phyloP scores from a whole-genome alignment of 2,797 vertebrate genomes.

The Sebastes variabilis region DNA sequence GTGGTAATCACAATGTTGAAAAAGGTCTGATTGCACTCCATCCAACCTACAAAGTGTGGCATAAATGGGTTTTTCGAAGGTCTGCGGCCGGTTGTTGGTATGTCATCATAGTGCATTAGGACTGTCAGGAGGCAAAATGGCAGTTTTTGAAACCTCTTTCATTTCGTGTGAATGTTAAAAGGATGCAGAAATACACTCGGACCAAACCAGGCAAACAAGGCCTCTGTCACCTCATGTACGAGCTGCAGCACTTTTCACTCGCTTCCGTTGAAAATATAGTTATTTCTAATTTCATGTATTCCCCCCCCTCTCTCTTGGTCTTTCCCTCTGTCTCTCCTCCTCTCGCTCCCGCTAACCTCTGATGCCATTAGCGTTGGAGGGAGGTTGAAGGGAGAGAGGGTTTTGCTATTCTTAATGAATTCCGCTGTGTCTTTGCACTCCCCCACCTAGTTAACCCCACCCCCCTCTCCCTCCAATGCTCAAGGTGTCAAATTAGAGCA shows the following conservation, averaged over 20 bases:
- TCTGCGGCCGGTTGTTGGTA: slow-evolving; percentile 68
- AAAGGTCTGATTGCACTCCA: slow-evolving; percentile 78
- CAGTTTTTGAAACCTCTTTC: slow-evolving; percentile 68
- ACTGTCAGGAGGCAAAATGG: slow-evolving; percentile 73
- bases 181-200: slow-evolving; percentile 70
- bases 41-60: slow-evolving; percentile 74
- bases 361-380: slow-evolving; percentile 92
- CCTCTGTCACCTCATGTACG: slow-evolving; percentile 9
- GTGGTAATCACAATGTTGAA: slow-evolving; percentile 78
- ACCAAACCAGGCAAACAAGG: slow-evolving; percentile 49
- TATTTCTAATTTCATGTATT: slow-evolving; percentile 35
- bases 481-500: slow-evolving; percentile 95
- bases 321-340: slow-evolving; percentile 12
- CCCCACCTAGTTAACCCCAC: slow-evolving; percentile 88
- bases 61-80: slow-evolving; percentile 76
- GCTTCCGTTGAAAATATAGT: slow-evolving; percentile 11
- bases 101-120: slow-evolving; percentile 80
- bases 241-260: slow-evolving; percentile 21
- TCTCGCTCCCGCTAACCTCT: slow-evolving; percentile 85
- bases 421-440: slow-evolving; percentile 88
- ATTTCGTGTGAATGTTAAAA: slow-evolving; percentile 72
- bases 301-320: slow-evolving; percentile 7
- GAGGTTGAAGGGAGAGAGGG: slow-evolving; percentile 80
- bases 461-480: slow-evolving; percentile 77
- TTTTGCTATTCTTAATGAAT: slow-evolving; percentile 91